A percentile compares a stretch with the other conserved stretches of the same genome.
These are phyloP conservation scores for Ailurus styani DNA, from an alignment of 2,113 vertebrate species.

Conservation along the genomic window DNA sequence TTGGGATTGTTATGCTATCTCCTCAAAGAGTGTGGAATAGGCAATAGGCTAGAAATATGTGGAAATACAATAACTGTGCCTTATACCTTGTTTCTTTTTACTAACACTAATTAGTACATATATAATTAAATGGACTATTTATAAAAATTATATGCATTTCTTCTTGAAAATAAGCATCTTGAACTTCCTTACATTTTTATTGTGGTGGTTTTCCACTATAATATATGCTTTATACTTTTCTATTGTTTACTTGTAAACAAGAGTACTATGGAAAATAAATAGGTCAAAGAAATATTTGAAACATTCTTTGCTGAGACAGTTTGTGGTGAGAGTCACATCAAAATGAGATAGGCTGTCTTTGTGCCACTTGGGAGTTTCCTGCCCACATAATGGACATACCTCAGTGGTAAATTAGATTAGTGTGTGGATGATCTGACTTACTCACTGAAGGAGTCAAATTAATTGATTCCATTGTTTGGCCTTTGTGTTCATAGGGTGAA, in stretches of 20 bases:
- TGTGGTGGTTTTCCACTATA: not conserved
- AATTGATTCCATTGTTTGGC: not conserved
- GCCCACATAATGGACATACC: not conserved
- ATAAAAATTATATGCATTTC: not conserved
- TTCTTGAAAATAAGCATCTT: not conserved
- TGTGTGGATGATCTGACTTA: not conserved
- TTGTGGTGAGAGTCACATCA: not conserved
- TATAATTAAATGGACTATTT: not conserved
- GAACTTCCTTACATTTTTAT: not conserved
- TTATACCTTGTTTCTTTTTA: not conserved
- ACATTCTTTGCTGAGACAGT: not conserved
- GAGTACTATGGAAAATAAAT: not conserved
- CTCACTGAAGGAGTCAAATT: not conserved
- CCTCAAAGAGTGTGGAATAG: not conserved
- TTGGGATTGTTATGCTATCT: not conserved
- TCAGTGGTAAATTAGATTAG: not conserved
- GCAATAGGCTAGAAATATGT: not conserved
- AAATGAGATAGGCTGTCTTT: not conserved
- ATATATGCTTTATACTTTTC: not conserved
- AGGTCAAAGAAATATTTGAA: not conserved
- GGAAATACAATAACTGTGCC: not conserved
- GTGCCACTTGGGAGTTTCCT: not conserved
- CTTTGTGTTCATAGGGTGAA: not conserved
- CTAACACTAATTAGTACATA: not conserved
- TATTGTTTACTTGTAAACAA: not conserved